A percentile compares a stretch with the other conserved stretches of the same genome.
phyloP scores from a whole-genome alignment of 2,797 vertebrate species.

The Rallus crepitans region DNA sequence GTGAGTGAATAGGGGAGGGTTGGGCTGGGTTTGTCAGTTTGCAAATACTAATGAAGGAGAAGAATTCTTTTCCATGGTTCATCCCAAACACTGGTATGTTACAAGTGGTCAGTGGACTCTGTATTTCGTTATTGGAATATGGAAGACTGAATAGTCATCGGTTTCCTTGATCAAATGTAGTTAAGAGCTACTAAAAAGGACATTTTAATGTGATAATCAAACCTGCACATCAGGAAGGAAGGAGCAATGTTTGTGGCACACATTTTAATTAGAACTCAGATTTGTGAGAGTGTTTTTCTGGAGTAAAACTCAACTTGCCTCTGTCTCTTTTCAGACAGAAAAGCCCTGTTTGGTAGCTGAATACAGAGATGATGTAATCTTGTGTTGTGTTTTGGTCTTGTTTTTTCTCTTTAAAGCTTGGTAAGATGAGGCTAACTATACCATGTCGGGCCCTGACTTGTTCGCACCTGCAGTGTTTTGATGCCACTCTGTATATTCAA shows the following conservation, averaged over 20 bases:
- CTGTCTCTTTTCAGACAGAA: not conserved
- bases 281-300: not conserved
- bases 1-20: not conserved
- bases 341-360: not conserved
- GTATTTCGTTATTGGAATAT: rapidly evolving
- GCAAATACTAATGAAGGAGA: not conserved
- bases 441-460: constrained; percentile 95
- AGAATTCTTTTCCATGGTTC: not conserved
- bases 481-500: constrained; percentile 97
- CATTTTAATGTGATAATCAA: not conserved
- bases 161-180: not conserved
- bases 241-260: rapidly evolving
- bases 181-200: not conserved
- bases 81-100: rapidly evolving
- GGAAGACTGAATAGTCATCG: not conserved
- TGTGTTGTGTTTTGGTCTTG: not conserved
- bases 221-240: not conserved
- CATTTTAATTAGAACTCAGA: not conserved
- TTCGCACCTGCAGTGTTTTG: constrained; percentile 97
- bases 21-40: not conserved
- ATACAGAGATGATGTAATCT: not conserved
- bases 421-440: constrained; percentile 97
- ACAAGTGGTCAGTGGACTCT: not conserved
- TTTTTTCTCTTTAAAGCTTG: constrained; percentile 82
- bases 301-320: not conserved